These are phyloP conservation scores for Trichomalopsis sarcophagae DNA, from an alignment of 1,140 invertebrate species.

Conservation along the genomic window DNA sequence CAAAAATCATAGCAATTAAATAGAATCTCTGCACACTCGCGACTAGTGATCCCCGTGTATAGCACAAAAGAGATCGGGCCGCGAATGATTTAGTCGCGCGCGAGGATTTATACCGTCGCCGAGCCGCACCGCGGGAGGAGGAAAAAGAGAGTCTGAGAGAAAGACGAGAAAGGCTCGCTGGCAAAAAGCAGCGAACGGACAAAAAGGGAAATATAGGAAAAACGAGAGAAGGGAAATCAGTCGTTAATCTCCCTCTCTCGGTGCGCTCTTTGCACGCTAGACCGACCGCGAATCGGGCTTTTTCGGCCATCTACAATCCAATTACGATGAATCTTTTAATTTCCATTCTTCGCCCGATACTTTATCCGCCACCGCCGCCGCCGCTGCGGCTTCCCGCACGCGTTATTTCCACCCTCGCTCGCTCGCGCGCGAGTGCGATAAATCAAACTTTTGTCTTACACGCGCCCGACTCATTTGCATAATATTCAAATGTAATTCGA, in stretches of 20 bases:
- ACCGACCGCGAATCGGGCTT: slow-evolving; percentile 33
- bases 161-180: slow-evolving; percentile 20
- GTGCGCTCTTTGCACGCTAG: slow-evolving; percentile 40
- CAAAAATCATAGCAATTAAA: too few relatives aligned
- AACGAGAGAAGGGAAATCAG: slow-evolving; percentile 57
- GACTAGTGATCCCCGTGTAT: too few relatives aligned
- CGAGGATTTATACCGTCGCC: slow-evolving; percentile 63
- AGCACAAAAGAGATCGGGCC: not conserved
- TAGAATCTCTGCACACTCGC: too few relatives aligned
- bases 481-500: not conserved
- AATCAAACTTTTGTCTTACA: not conserved
- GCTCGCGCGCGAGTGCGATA: not conserved
- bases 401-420: not conserved
- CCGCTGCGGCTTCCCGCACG: not conserved
- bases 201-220: slow-evolving; percentile 23
- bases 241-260: slow-evolving; percentile 59
- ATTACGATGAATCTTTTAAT: slow-evolving; percentile 41
- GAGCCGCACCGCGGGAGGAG: too few relatives aligned
- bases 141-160: not conserved
- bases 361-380: not conserved
- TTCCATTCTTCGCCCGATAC: slow-evolving; percentile 1
- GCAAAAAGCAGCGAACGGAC: slow-evolving; percentile 57
- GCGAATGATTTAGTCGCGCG: slow-evolving; percentile 24
- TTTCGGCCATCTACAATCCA: slow-evolving; percentile 29
- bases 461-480: not conserved